A percentile compares a stretch with the other conserved stretches of the same genome.
Conservation (phyloP, 2,797 vertebrate species). For the Gadopsis marmoratus region DNA sequence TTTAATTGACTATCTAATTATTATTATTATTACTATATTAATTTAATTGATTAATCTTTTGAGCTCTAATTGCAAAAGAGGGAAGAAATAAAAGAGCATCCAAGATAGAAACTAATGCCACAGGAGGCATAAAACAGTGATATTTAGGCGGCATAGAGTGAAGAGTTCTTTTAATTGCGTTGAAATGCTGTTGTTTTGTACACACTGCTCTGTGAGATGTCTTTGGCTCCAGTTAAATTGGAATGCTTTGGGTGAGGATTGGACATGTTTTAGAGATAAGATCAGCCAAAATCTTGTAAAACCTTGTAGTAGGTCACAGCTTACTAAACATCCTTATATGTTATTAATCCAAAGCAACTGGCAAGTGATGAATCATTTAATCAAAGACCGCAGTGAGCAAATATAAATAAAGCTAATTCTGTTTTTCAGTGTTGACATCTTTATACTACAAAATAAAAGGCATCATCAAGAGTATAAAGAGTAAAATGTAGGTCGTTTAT, state of each 20-base stretch:
- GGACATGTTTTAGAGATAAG: slow-evolving; percentile 48
- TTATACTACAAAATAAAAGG: slow-evolving; percentile 40
- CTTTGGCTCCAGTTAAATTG: slow-evolving; percentile 36
- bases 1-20: background rate
- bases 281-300: slow-evolving; percentile 62
- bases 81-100: slow-evolving; percentile 3
- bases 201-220: slow-evolving; percentile 1
- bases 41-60: background rate
- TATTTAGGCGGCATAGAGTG: slow-evolving; percentile 25
- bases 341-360: slow-evolving; percentile 66
- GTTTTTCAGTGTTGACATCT: slow-evolving; percentile 38
- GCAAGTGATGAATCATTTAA: slow-evolving; percentile 66
- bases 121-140: slow-evolving; percentile 22
- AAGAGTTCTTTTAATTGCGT: slow-evolving; percentile 9
- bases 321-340: slow-evolving; percentile 61
- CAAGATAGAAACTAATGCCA: slow-evolving; percentile 19
- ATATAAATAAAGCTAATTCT: slow-evolving; percentile 46
- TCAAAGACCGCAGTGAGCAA: slow-evolving; percentile 33
- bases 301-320: slow-evolving; percentile 47
- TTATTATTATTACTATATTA: too few relatives aligned
- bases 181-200: slow-evolving; percentile 25
- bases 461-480: background rate
- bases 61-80: background rate
- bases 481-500: background rate
- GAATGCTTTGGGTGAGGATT: slow-evolving; percentile 34